Percentiles rank a stretch among this genome's conserved stretches.
phyloP scores from a whole-genome alignment of 2,888 invertebrate species.

The Dynastes tityus region DNA sequence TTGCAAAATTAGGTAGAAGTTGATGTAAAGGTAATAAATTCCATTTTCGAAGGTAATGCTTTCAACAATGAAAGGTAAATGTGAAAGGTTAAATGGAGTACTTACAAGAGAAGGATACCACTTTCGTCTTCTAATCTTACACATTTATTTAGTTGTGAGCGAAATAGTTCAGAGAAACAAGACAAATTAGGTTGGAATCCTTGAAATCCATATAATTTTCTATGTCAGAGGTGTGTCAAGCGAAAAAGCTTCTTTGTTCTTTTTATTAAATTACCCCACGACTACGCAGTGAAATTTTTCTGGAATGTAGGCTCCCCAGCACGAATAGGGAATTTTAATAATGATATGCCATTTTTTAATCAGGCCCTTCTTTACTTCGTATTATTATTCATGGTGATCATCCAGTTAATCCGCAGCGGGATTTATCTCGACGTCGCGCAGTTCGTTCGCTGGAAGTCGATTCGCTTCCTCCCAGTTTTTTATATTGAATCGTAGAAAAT shows the following conservation, averaged over 20 bases:
- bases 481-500: conserved; percentile 35
- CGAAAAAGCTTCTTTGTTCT: conserved; percentile 28
- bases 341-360: conserved; percentile 52
- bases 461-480: neutral
- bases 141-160: neutral
- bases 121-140: no score
- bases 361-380: conserved; percentile 30
- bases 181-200: conserved; percentile 2
- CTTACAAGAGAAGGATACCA: neutral
- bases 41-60: no score
- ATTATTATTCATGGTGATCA: conserved; percentile 45
- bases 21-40: no score
- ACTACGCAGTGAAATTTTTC: conserved; percentile 47
- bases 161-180: neutral
- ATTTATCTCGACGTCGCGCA: conserved; percentile 34
- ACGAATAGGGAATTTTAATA: conserved; percentile 49
- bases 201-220: conserved; percentile 34
- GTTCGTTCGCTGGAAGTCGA: conserved; percentile 2
- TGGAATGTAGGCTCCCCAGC: conserved; percentile 29
- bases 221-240: conserved; percentile 8
- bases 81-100: neutral
- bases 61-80: no score
- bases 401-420: conserved; percentile 30
- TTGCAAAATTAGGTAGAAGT: no score
- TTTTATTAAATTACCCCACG: conserved; percentile 45